phyloP scores from a whole-genome alignment of 2,888 invertebrate species.

The Holacanthella duospinosa region DNA sequence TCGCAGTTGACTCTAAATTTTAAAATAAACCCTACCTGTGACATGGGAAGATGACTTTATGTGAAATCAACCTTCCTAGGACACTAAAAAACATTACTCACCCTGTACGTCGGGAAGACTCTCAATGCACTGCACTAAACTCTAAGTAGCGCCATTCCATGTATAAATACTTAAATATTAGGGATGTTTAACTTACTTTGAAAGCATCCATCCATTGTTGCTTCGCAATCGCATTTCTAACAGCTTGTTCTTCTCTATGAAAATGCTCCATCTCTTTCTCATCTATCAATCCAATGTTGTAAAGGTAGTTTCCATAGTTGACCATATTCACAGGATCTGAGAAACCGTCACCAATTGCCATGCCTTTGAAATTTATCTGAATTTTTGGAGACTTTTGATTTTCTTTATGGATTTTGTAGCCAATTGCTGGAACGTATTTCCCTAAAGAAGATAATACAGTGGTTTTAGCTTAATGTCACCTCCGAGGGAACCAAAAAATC shows the following conservation, averaged over 20 bases:
- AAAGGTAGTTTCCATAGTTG: constrained; percentile 65
- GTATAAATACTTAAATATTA: background rate
- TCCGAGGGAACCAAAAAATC: too few species aligned
- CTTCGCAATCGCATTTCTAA: constrained; percentile 54
- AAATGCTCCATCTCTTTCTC: constrained; percentile 52
- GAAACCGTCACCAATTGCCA: constrained; percentile 69
- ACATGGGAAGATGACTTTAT: too few species aligned
- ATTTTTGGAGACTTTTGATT: constrained; percentile 47
- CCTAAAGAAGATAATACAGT: constrained; percentile 45
- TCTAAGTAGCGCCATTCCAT: background rate
- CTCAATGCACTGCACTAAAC: background rate
- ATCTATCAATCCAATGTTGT: constrained; percentile 63
- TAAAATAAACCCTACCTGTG: too few species aligned
- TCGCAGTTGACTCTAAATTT: too few species aligned
- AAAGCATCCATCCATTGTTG: constrained; percentile 60
- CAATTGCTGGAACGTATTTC: constrained; percentile 55
- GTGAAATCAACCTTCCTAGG: too few species aligned
- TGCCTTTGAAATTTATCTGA: constrained; percentile 56
- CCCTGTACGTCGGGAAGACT: background rate
- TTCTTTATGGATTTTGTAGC: constrained; percentile 58
- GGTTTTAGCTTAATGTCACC: too few species aligned
- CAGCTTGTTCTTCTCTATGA: constrained; percentile 50
- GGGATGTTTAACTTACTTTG: constrained; percentile 42
- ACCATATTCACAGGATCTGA: constrained; percentile 68
- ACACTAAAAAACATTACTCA: too few species aligned